Evolutionary conservation across 2,797 vertebrate species (phyloP), one percentile per base, ranked within the genome.

Genomic region (Clamator glandarius): DNA sequence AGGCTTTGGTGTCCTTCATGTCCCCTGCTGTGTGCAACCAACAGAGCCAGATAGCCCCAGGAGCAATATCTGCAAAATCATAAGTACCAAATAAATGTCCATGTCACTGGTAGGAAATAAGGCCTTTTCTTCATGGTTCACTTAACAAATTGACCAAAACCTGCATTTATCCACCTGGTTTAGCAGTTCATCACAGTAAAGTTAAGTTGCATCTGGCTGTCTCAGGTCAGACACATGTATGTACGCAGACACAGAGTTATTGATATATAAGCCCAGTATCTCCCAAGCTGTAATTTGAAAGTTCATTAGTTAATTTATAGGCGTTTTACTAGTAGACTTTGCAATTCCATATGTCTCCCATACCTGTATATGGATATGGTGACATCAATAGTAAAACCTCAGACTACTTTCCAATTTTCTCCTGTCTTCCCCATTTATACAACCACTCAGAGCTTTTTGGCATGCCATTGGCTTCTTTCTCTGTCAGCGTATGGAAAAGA

Each of bases 401-500:
- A 61, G 44, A 52, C 33, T 87, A 10, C 64, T 76, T 86, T 58
- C 24, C 16, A 68, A 74, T 52, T 3, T 50, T 23, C 13, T 10
- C 7, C 18, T 41, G 11, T 39, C 75, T 87, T 87, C 24, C 33
- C 24, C n/a, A 18, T 70, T 55, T 84, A 90, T 70, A 73, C 73
- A 93, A 46, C 12, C 66, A 90, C 52, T 74, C 57, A 70, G 67
- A 82, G 57, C 51, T 70, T 87, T 70, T 91, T 95, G 87, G 78
- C 90, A 58, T 83, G 44, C n/a, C 72, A 64, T 11, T 52, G 61
- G 29, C 74, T 93, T 85, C 70, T 84, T 92, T 70, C 86, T 80
- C 75, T 79, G 31, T 77, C 82, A 96, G 66, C 89, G 87, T 92
- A 92, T 92, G 92, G 92, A 87, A 62, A 55, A 87, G 58, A 67